Conservation (phyloP, 2,888 invertebrate species). For the Euplexia lucipara region DNA sequence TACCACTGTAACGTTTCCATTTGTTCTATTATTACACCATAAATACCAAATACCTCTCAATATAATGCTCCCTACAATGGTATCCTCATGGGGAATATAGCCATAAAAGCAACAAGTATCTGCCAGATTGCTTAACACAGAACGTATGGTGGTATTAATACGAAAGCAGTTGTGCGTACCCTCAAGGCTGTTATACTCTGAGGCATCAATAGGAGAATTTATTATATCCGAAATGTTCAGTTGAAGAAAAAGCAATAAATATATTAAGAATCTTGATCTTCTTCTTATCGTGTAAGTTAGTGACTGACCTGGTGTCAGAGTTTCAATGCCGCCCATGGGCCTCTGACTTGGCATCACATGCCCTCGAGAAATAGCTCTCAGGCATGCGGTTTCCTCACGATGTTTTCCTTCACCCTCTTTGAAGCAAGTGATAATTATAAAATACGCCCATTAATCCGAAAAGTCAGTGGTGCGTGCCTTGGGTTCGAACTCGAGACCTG, state of each 20-base stretch:
- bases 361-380: too few species aligned
- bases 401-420: too few species aligned
- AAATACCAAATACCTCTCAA: conserved; percentile 25
- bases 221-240: not conserved
- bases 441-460: too few species aligned
- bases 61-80: conserved; percentile 10
- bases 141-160: conserved; percentile 51
- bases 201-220: conserved; percentile 4
- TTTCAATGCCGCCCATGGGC: too few species aligned
- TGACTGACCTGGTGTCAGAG: too few species aligned
- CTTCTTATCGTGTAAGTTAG: too few species aligned
- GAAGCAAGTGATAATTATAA: too few species aligned
- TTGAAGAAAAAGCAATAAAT: not conserved
- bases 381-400: too few species aligned
- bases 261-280: too few species aligned
- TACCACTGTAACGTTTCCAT: conserved; percentile 4
- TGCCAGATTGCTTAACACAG: conserved; percentile 29
- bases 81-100: conserved; percentile 12
- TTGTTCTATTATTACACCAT: conserved; percentile 32
- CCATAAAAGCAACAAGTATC: conserved; percentile 47
- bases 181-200: conserved; percentile 2
- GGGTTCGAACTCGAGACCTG: too few species aligned
- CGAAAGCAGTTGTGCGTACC: conserved; percentile 9
- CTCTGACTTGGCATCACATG: too few species aligned
- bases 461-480: too few species aligned